phyloP scores from a whole-genome alignment of 2,113 vertebrate species.

The Ictidomys tridecemlineatus region DNA sequence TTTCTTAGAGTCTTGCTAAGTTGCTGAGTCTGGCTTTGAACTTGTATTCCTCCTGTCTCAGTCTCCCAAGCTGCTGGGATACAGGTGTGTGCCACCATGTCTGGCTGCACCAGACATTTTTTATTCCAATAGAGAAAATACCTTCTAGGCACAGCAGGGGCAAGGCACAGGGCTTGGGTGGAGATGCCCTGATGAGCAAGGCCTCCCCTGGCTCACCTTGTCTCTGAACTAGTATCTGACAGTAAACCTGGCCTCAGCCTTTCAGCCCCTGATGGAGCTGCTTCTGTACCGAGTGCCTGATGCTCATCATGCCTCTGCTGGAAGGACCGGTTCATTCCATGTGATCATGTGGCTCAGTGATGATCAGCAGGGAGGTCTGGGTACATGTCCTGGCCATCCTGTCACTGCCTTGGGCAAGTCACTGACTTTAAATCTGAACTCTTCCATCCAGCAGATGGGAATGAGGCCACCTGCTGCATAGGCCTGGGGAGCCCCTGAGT shows the following conservation, averaged over 20 bases:
- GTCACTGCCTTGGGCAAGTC: background rate
- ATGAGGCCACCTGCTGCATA: background rate
- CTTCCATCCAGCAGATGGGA: background rate
- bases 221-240: background rate
- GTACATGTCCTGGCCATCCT: background rate
- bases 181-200: background rate
- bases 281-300: background rate
- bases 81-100: too few species aligned
- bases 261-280: background rate
- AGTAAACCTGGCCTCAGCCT: background rate
- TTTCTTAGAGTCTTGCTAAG: too few species aligned
- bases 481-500: background rate
- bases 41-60: too few species aligned
- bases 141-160: background rate
- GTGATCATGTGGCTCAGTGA: accelerated
- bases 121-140: background rate
- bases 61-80: too few species aligned
- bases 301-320: background rate
- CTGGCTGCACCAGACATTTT: too few species aligned
- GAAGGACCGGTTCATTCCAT: background rate
- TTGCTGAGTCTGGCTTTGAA: too few species aligned
- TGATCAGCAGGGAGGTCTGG: background rate
- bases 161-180: background rate
- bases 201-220: background rate
- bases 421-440: background rate